Evolutionary conservation across 1,140 invertebrate genomes (phyloP), one percentile per base, ranked within the genome.

Genomic region (Neotoxoptera formosana): DNA sequence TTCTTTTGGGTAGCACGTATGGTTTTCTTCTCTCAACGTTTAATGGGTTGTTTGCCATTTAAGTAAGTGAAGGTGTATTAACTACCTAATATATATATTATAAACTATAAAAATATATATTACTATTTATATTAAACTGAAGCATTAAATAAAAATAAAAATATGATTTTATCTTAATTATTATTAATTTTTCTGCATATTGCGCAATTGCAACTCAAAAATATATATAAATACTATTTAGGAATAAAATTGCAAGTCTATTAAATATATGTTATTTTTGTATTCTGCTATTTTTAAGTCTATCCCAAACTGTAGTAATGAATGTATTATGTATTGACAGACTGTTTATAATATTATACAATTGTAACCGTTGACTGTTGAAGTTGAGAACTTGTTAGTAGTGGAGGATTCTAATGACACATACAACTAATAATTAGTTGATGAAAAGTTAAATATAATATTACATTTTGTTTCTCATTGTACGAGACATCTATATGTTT

Each of bases 1-100:
- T 99, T 99, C 96, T 99, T 99, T 95, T 99, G 99, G 99, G 99
- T 99, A 9, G 99, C 99, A 0, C 96, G 98, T 94, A 99, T 99
- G 99, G 99, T 99, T 0, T 99, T 99, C 96, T 97, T 99, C 94
- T 98, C 98, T 0, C 97, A 98, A 94, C 97, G 98, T 94, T 96
- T 99, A 21, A 95, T 98, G 89, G 98, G 98, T 84, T 97, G 98
- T 95, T 95, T 99, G 60, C 99, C 99, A 4, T 99, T 99, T 95
- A 98, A 97, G 96, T 97, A 96, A 96, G 95, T 95, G 34, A 17
- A 47, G 41, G 7, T 91, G 45, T 47, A 60, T 14, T 25, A 41
- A 60, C 36, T 14, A 53, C 8, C 1, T 90, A 41, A 41, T 41
- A 4, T 41, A 41, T 41, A 41, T 41, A 41, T 41, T 41, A 41